Percentiles rank a stretch among this genome's conserved stretches.
These are phyloP conservation scores for Mythimna vitellina DNA, from an alignment of 2,888 invertebrate genomes.

Conservation along the genomic window DNA sequence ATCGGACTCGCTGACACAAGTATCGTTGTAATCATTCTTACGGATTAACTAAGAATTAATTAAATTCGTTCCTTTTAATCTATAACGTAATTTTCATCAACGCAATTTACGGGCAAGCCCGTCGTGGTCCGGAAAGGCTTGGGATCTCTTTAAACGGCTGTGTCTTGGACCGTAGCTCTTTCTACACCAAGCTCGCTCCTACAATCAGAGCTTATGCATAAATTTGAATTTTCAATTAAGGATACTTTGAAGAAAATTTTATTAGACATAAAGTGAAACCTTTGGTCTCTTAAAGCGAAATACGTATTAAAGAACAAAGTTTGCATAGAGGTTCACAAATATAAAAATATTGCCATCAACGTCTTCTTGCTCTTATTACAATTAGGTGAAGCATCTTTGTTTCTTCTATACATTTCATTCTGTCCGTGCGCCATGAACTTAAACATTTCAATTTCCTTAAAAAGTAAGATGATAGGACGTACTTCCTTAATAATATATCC, in stretches of 20 bases:
- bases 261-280: conserved; percentile 90
- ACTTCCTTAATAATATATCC: conserved; percentile 4
- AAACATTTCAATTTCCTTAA: conserved; percentile 5
- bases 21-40: conserved; percentile 55
- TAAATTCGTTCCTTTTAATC: conserved; percentile 79
- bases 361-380: neutral
- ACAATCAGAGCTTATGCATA: conserved; percentile 91
- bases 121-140: conserved; percentile 78
- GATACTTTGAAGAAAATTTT: conserved; percentile 90
- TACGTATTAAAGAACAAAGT: conserved; percentile 80
- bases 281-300: conserved; percentile 88
- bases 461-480: neutral
- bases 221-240: conserved; percentile 91
- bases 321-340: conserved; percentile 63
- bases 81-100: conserved; percentile 81
- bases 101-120: conserved; percentile 82
- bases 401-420: neutral
- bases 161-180: conserved; percentile 75
- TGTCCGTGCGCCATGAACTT: neutral
- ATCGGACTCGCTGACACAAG: neutral
- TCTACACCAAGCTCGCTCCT: conserved; percentile 73
- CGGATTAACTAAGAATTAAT: conserved; percentile 75
- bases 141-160: conserved; percentile 81
- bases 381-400: neutral
- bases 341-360: neutral